Conservation (phyloP, 2,888 invertebrate genomes). For the Julus scandinavius region DNA sequence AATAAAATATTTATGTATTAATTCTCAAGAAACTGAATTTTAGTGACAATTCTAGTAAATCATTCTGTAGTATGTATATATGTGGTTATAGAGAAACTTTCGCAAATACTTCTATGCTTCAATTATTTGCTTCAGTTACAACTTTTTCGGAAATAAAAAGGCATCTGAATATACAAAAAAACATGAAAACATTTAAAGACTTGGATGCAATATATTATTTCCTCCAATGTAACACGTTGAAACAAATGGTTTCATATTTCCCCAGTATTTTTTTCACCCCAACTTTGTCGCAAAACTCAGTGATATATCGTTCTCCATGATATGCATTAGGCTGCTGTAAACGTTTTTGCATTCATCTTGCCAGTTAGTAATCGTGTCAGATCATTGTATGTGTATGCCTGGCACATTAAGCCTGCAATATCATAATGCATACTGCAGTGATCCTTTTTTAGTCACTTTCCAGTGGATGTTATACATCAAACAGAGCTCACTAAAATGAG, state of each 20-base stretch:
- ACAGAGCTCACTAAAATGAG: background rate
- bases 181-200: no score
- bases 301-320: background rate
- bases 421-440: background rate
- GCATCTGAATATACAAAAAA: no score
- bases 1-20: no score
- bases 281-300: background rate
- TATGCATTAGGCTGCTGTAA: conserved; percentile 1
- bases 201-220: no score
- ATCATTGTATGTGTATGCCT: background rate
- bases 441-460: conserved; percentile 32
- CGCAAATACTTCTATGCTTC: no score
- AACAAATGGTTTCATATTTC: background rate
- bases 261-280: background rate
- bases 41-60: no score
- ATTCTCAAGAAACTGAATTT: no score
- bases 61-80: no score
- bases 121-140: no score
- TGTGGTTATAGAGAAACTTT: no score
- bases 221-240: no score
- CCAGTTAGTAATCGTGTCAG: background rate
- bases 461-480: background rate
- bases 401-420: conserved; percentile 7
- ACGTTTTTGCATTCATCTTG: background rate
- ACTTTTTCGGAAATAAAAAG: no score